Base-by-base conservation (phyloP, 2,888 invertebrate species). In the Asteroscopus sphinx region DNA sequence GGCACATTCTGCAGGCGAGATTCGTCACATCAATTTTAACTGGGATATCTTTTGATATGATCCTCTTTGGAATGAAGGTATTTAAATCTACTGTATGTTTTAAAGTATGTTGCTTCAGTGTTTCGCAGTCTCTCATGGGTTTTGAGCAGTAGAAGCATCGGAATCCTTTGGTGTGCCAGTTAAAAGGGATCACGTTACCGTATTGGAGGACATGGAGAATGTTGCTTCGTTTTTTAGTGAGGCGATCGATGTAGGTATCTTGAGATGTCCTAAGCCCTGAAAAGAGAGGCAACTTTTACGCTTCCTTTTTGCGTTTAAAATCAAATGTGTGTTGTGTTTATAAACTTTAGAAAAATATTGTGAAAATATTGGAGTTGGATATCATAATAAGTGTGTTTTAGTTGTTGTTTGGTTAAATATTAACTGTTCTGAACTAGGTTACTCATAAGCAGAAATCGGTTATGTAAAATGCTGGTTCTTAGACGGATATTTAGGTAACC, bases 131-230 rank as follows among this genome's bases (percentile, higher is more conserved):
- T 53, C 71, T 81, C 79, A 89, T 84, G 0, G 76, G 65, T 65
- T 88, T 88, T 1, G 74, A 64, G 74, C 92, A 92, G 76, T 86
- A 92, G 77, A 92, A 90, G 61, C 92, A 91, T 40, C 82, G 76
- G 68, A 81, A 91, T 0, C 90, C 90, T 54, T 81, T 84, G 0
- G 90, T 89, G 42, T 83, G 86, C 91, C 92, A 92, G 41, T 81
- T 82, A 75, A 92, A 92, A 0, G 91, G 92, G 0, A 85, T 51
- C 6, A 88, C 82, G 49, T 81, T 85, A 6, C 90, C 86, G 60
- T 88, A 90, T 48, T 80, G 83, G 0, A 92, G 87, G 30, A 91
- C 68, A 40, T 70, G 67, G 46, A 79, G 66, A 2, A 92, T 80
- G 61, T 92, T 92, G 62, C 75, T 80, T 58, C 91, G 71, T 26